Conservation (phyloP, 2,888 invertebrate genomes). For the Hoplodrina ambigua region DNA sequence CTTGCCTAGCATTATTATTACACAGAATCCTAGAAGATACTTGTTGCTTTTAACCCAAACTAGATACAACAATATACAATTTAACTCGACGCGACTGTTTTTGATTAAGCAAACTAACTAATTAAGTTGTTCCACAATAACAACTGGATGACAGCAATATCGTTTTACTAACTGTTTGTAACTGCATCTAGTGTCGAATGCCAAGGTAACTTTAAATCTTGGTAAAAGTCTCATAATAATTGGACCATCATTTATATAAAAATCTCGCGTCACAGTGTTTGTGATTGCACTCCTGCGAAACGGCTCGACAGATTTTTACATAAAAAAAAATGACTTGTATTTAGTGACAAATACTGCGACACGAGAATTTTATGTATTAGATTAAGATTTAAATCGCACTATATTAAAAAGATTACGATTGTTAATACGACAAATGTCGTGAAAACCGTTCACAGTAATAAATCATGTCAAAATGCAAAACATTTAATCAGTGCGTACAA, state of each 20-base stretch:
- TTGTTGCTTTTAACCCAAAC: neutral
- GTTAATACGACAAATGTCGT: neutral
- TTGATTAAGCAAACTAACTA: constrained; percentile 14
- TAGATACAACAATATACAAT: constrained; percentile 2
- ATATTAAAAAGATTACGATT: neutral
- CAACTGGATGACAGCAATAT: constrained; percentile 3
- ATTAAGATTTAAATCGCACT: neutral
- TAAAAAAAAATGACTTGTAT: too few species aligned
- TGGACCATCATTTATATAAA: too few species aligned
- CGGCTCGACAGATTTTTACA: too few species aligned
- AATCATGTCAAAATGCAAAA: constrained; percentile 34
- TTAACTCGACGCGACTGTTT: neutral
- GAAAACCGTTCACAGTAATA: constrained; percentile 20
- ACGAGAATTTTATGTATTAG: too few species aligned
- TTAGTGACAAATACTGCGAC: too few species aligned
- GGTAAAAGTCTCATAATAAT: too few species aligned
- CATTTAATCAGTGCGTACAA: constrained; percentile 53
- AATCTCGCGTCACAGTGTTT: too few species aligned
- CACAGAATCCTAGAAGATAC: neutral
- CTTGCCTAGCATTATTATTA: too few species aligned
- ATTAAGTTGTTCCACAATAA: constrained; percentile 7
- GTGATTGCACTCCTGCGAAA: too few species aligned
- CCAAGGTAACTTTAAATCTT: too few species aligned
- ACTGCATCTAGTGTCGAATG: too few species aligned
- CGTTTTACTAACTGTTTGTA: neutral